Base-by-base conservation (phyloP, 2,113 vertebrate species). In the Chloropsis hardwickii region DNA sequence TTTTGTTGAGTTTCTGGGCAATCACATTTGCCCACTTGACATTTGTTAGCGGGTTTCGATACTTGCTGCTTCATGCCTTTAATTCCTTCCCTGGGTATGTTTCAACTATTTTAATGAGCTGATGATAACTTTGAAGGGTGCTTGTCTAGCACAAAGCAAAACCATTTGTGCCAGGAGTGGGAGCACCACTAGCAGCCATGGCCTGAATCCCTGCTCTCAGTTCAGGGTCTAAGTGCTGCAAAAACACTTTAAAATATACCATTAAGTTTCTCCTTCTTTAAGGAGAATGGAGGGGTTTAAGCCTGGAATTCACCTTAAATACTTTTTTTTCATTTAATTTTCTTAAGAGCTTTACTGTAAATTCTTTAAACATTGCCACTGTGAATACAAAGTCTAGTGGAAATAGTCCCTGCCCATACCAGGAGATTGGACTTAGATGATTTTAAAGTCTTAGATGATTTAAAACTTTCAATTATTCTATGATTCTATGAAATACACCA, bases 21-120 rank as follows among this genome's bases (percentile, higher is more conserved):
- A 89, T 60, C 12, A 37, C 54, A 4, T 54, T 69, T 58, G 5
- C 37, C 37, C 44, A 72, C 66, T 85, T 80, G 81, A 62, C 81
- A 56, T 42, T 80, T 77, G 35, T 50, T 50, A 82, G 21, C 3
- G 8, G 23, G 54, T 91, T 94, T 89, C 3, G 0, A 33, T 62
- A 25, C 9, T 78, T 62, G 48, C 57, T 70, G 17, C 42, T 66
- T 90, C 62, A 1, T 57, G 54, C 54, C 77, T 92, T 94, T 42
- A 72, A 82, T 92, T 82, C 70, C 58, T 89, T 45, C 5, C 1
- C 65, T 86, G 81, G 44, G n/a, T 19, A 29, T 18, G 40, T 62
- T 91, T 82, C 81, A 95, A 87, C 29, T 16, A 69, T 82, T 58
- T 72, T 72, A 91, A 48, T 56, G 61, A 93, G 39, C 10, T 31